A percentile compares a stretch with the other conserved stretches of the same genome.
Evolutionary conservation across 2,797 vertebrate genomes (phyloP).

Genomic region (Mergus octosetaceus): DNA sequence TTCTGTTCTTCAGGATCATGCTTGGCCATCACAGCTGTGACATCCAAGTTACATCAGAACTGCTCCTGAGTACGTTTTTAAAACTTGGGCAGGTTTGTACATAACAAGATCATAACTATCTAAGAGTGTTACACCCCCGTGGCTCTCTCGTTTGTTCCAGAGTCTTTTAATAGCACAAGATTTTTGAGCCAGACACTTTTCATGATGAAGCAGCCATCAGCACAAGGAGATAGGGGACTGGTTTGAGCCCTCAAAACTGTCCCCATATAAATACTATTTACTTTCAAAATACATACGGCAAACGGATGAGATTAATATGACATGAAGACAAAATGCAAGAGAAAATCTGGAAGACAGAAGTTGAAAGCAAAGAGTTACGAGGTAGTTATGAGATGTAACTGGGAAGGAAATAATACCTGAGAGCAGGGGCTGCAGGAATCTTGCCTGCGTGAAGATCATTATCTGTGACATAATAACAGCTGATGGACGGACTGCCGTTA

Average conservation of each 20-base stretch:
- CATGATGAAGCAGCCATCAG: neutral
- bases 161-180: neutral
- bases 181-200: neutral
- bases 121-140: neutral
- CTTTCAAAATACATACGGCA: neutral
- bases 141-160: neutral
- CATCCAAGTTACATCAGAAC: neutral
- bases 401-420: constrained; percentile 1
- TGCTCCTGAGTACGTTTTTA: neutral
- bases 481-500: neutral
- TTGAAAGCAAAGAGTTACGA: neutral
- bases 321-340: neutral
- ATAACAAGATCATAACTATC: neutral
- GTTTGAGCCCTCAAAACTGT: neutral
- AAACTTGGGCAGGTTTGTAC: neutral
- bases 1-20: neutral
- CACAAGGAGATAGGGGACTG: neutral
- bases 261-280: neutral
- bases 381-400: neutral
- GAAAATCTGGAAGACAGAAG: neutral
- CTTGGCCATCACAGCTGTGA: neutral
- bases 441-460: constrained; percentile 19
- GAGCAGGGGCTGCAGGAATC: constrained; percentile 7
- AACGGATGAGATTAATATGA: neutral
- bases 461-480: neutral